A percentile compares a stretch with the other conserved stretches of the same genome.
Evolutionary conservation across 2,797 vertebrate genomes (phyloP).

Genomic region (Psittacula echo): DNA sequence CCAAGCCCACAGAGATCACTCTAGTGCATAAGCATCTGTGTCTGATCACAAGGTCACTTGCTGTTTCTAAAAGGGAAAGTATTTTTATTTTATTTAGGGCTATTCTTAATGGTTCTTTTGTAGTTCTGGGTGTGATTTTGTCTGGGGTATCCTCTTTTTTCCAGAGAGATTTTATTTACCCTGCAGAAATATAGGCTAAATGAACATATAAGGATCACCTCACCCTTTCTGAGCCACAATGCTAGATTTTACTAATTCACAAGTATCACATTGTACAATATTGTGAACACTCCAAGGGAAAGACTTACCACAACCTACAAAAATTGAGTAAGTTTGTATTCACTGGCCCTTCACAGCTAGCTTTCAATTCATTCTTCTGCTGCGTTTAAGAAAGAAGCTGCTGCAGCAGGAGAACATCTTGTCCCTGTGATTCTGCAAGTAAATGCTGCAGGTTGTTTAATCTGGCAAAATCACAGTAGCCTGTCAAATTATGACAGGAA

Average conservation of each 20-base stretch:
- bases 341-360: neutral
- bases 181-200: neutral
- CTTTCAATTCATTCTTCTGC: constrained; percentile 20
- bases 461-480: constrained; percentile 75
- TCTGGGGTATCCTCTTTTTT: neutral
- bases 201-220: neutral
- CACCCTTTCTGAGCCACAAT: neutral
- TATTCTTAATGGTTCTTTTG: neutral
- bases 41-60: constrained; percentile 42
- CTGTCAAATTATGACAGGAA: constrained; percentile 77
- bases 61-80: constrained; percentile 17
- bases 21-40: constrained; percentile 2
- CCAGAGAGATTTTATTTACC: neutral
- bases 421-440: constrained; percentile 54
- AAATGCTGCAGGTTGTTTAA: constrained; percentile 75
- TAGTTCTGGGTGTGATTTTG: neutral
- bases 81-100: constrained; percentile 20
- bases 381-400: constrained; percentile 32
- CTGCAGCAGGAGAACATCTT: constrained; percentile 15
- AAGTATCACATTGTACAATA: neutral
- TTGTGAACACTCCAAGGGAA: neutral
- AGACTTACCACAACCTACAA: constrained; percentile 1
- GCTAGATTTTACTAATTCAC: neutral
- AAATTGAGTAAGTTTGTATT: constrained; percentile 5
- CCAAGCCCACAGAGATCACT: constrained; percentile 36